Conservation (phyloP, 2,888 invertebrate species). For the Mesochorus sp. region DNA sequence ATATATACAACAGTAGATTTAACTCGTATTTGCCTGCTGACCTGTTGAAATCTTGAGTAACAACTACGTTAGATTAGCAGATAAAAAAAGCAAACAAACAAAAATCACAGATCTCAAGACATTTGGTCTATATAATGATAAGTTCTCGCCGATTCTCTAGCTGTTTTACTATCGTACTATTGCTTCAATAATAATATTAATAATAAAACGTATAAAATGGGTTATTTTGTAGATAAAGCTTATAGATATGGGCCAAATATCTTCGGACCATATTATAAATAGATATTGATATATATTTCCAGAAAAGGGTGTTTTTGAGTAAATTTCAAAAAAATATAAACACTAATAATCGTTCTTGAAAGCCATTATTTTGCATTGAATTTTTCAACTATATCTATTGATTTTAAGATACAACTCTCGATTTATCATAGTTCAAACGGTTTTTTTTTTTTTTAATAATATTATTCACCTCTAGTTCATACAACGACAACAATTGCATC, state of each 20-base stretch:
- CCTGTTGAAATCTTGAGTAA: slow-evolving; percentile 80
- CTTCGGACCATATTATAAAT: slow-evolving; percentile 68
- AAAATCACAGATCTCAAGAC: slow-evolving; percentile 72
- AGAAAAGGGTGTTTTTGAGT: slow-evolving; percentile 32
- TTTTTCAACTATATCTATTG: too few species aligned
- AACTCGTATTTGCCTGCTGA: slow-evolving; percentile 81
- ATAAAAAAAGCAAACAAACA: slow-evolving; percentile 36
- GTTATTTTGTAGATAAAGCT: slow-evolving; percentile 53
- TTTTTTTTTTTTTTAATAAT: too few species aligned
- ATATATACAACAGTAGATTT: slow-evolving; percentile 71
- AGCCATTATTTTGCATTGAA: neutral
- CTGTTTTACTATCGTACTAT: slow-evolving; percentile 33
- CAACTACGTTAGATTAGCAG: slow-evolving; percentile 80
- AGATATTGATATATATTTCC: slow-evolving; percentile 34
- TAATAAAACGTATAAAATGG: slow-evolving; percentile 22
- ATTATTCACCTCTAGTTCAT: too few species aligned
- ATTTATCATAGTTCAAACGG: too few species aligned
- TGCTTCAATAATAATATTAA: slow-evolving; percentile 37
- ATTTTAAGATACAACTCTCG: too few species aligned
- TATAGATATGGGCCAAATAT: slow-evolving; percentile 72
- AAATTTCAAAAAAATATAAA: neutral
- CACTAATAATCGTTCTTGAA: neutral
- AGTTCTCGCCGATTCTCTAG: slow-evolving; percentile 48
- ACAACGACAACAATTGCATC: too few species aligned
- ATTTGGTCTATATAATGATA: slow-evolving; percentile 71